Base-by-base conservation (phyloP, 92 coral and sea anemone genomes). In the Actinernus sp. region DNA sequence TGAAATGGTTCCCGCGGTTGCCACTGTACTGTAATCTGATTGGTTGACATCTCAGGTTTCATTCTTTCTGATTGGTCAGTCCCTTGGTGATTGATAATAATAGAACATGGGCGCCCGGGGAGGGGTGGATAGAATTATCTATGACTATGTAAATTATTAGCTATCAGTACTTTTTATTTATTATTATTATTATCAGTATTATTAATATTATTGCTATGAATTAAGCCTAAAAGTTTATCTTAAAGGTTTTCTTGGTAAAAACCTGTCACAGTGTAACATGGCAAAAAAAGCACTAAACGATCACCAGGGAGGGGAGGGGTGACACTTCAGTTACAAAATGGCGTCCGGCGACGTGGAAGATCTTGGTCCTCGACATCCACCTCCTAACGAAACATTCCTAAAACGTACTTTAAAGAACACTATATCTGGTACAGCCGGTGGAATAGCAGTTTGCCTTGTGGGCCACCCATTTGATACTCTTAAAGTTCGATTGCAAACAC, bases 391-490 rank as follows among this genome's bases (percentile, higher is more conserved):
- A 31, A 72, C 92, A 5, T 63, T 90, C 51, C 10, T 76, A 0
- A 62, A 75, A 20, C 87, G 96, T n/a, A 84, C 97, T 24, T 36
- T 86, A 0, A 90, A 90, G 61, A 90, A 90, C 22, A 43, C 90
- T 4, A 50, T 86, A 0, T 86, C 92, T 62, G 97, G 97, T 25
- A 90, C 97, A 19, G 65, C 79, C 23, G 88, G 96, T 46, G 97
- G 97, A 0, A 72, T 90, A 17, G 91, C 97, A n/a, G 97, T 90
- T 2, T 90, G 97, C 46, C 73, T 90, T n/a, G 92, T 90, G 2
- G 97, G 97, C 0, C 97, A 90, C 66, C 97, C 97, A 8, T 90
- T 90, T 39, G 97, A 90, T 41, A 90, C 97, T 18, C 85, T 90
- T 0, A 90, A 90, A 55, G 97, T 90, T 65, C 89, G 97, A 37